These are phyloP conservation scores for Onthophagus sagittarius DNA, from an alignment of 2,888 invertebrate species.

Conservation along the genomic window DNA sequence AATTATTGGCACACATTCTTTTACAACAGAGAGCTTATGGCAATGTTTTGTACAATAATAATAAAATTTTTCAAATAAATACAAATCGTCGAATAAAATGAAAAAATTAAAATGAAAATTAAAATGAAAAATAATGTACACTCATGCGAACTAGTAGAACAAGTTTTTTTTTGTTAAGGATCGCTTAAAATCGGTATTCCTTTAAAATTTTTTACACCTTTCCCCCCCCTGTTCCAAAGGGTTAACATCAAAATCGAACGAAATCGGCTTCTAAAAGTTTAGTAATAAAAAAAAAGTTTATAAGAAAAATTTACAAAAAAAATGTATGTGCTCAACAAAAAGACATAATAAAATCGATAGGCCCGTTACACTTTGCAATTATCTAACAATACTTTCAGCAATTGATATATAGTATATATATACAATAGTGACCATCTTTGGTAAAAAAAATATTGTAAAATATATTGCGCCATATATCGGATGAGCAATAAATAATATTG, in stretches of 20 bases:
- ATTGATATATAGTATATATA: slow-evolving; percentile 34
- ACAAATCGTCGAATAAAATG: slow-evolving; percentile 27
- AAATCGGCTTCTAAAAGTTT: neutral
- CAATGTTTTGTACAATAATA: slow-evolving; percentile 44
- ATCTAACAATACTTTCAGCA: slow-evolving; percentile 39
- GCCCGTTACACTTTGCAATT: slow-evolving; percentile 35
- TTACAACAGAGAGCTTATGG: slow-evolving; percentile 46
- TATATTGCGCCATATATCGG: slow-evolving; percentile 38
- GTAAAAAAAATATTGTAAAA: slow-evolving; percentile 44
- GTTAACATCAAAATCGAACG: slow-evolving; percentile 15
- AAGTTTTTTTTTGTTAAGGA: slow-evolving; percentile 4
- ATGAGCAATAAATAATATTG: slow-evolving; percentile 43
- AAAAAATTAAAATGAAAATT: no score
- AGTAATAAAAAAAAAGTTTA: slow-evolving; percentile 31
- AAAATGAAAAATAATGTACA: neutral
- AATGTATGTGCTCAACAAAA: slow-evolving; percentile 39
- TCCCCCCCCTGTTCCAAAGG: slow-evolving; percentile 14
- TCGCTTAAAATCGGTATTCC: slow-evolving; percentile 9
- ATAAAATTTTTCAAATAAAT: slow-evolving; percentile 27
- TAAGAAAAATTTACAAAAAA: slow-evolving; percentile 34
- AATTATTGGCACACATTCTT: slow-evolving; percentile 50
- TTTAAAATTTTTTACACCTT: neutral
- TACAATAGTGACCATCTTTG: slow-evolving; percentile 45
- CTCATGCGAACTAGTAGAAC: slow-evolving; percentile 10
- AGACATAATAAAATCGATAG: slow-evolving; percentile 36